Evolutionary conservation across 2,113 vertebrate genomes (phyloP).

Genomic region (Alosa alosa): DNA sequence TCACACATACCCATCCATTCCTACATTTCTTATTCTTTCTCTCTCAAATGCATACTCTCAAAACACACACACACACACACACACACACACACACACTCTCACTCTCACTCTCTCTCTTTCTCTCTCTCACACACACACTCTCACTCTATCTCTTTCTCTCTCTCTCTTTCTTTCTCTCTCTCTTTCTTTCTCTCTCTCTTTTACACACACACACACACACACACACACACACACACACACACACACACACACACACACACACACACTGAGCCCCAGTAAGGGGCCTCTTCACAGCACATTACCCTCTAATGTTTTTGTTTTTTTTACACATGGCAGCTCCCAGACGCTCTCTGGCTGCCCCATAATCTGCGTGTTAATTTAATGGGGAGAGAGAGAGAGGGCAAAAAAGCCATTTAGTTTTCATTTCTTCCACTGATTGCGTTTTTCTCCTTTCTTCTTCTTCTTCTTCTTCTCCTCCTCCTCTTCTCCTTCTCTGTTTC

Average conservation of each 20-base stretch:
- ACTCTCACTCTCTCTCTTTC: not conserved
- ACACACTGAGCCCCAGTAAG: constrained; percentile 19
- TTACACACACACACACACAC: not conserved
- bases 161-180: not conserved
- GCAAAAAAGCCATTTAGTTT: constrained; percentile 33
- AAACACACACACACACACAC: too few relatives aligned
- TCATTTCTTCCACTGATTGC: constrained; percentile 19
- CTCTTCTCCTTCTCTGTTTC: not conserved
- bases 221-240: not conserved
- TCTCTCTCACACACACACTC: not conserved
- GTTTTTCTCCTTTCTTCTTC: not conserved
- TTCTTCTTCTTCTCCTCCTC: constrained; percentile 22
- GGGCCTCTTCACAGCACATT: constrained; percentile 46
- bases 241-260: not conserved
- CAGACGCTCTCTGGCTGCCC: constrained; percentile 12
- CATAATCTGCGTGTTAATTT: constrained; percentile 33
- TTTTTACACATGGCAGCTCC: constrained; percentile 34
- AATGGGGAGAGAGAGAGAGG: constrained; percentile 26
- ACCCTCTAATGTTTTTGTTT: constrained; percentile 44
- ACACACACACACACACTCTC: not conserved
- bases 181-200: not conserved
- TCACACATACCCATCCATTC: not conserved
- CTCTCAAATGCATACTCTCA: not conserved
- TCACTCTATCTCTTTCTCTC: not conserved
- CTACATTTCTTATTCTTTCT: not conserved